These are phyloP conservation scores for Acleris literana DNA, from an alignment of 2,888 invertebrate genomes.

Conservation along the genomic window DNA sequence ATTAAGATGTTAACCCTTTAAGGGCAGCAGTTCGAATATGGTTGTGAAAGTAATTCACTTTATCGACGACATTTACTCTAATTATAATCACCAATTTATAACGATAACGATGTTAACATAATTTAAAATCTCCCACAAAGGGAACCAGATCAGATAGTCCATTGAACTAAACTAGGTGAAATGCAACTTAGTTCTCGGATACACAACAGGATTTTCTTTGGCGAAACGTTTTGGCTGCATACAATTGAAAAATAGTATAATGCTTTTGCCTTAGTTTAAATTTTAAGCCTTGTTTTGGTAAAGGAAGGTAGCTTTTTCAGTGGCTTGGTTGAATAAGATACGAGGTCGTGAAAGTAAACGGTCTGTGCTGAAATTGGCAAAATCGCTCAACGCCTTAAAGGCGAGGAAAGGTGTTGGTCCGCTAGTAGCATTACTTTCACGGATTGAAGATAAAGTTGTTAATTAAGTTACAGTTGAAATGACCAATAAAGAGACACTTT, in stretches of 20 bases:
- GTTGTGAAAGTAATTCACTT: conserved; percentile 13
- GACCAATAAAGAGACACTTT: conserved; percentile 49
- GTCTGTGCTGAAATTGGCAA: conserved; percentile 36
- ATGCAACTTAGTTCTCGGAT: neutral
- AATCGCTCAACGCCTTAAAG: conserved; percentile 54
- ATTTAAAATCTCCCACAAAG: conserved; percentile 24
- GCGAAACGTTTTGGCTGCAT: neutral
- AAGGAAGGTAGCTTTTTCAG: too few species aligned
- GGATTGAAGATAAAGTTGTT: conserved; percentile 51
- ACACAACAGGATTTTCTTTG: neutral
- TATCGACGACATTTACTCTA: conserved; percentile 13
- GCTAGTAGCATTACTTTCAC: conserved; percentile 55
- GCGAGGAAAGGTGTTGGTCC: conserved; percentile 50
- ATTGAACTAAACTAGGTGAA: conserved; percentile 3
- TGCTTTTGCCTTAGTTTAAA: too few species aligned
- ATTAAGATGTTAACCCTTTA: conserved; percentile 16
- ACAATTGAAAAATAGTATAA: too few species aligned
- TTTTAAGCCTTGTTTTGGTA: too few species aligned
- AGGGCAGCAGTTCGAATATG: conserved; percentile 13
- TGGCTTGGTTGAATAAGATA: too few species aligned
- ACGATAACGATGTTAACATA: conserved; percentile 16
- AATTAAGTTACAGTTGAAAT: conserved; percentile 46
- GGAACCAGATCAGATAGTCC: conserved; percentile 5
- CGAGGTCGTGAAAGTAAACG: too few species aligned
- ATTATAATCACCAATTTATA: conserved; percentile 25